phyloP scores from a whole-genome alignment of 2,888 invertebrate species.

The Dryocosmus kuriphilus region DNA sequence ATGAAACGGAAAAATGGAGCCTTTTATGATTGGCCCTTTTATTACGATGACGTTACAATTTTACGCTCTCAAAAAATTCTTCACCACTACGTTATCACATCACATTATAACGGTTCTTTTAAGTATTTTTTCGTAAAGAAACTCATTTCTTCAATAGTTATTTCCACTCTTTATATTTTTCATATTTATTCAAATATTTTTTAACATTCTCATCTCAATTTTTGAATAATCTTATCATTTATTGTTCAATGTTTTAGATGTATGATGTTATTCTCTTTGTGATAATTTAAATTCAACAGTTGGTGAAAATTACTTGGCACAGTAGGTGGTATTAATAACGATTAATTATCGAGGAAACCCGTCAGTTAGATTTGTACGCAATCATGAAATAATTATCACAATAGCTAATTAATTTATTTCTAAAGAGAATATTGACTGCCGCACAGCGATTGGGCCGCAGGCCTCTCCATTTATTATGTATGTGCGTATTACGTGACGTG shows the following conservation, averaged over 20 bases:
- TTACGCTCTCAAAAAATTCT: conserved; percentile 68
- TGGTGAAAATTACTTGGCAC: background rate
- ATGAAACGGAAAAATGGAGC: conserved; percentile 69
- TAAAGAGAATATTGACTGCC: conserved; percentile 27
- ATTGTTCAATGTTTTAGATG: background rate
- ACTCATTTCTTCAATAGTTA: background rate
- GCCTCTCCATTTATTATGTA: conserved; percentile 2
- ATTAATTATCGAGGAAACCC: conserved; percentile 14
- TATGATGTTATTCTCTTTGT: background rate
- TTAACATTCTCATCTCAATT: too few species aligned
- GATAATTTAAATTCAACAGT: background rate
- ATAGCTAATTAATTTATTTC: conserved; percentile 21
- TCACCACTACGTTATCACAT: conserved; percentile 24
- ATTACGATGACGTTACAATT: conserved; percentile 70
- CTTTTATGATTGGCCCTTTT: conserved; percentile 53
- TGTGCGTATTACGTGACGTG: background rate
- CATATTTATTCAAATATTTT: background rate
- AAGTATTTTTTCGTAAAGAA: background rate
- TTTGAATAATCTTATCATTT: background rate
- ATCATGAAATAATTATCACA: conserved; percentile 25
- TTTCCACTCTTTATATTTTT: background rate
- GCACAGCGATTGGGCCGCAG: background rate
- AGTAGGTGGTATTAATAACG: background rate
- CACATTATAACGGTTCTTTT: background rate
- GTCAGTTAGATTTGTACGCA: background rate